Conservation (phyloP, 1,140 invertebrate genomes). For the Brachionus paranguensis region DNA sequence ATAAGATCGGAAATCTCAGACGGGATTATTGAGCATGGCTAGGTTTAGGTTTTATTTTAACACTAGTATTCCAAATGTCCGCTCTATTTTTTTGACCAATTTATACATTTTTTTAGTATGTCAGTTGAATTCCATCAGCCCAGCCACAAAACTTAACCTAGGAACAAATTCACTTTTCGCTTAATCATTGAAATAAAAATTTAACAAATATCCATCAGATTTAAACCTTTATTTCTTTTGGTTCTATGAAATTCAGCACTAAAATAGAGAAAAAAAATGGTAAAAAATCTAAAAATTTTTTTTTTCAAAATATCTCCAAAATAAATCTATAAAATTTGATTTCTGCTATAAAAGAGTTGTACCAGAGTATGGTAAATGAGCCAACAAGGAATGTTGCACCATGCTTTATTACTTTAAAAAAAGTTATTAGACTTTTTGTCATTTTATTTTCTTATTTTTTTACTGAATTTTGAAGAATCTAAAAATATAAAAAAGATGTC, state of each 20-base stretch:
- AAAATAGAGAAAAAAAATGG: not conserved
- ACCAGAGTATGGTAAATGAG: not conserved
- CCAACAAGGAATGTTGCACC: no score
- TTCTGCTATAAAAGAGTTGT: not conserved
- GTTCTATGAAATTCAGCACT: no score
- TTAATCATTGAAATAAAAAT: not conserved
- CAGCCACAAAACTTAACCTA: not conserved
- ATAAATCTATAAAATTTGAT: no score
- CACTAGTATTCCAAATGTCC: not conserved
- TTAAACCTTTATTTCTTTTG: not conserved
- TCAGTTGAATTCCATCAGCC: not conserved
- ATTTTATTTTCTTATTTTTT: no score
- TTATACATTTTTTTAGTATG: not conserved
- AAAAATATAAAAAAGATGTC: no score
- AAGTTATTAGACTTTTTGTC: no score
- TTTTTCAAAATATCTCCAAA: no score
- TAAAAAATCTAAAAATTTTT: not conserved
- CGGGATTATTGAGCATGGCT: not conserved
- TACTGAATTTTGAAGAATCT: no score
- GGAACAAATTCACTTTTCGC: not conserved
- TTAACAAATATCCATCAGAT: not conserved
- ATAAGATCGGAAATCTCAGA: constrained; percentile 24
- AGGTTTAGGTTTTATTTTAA: not conserved
- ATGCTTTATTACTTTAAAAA: no score
- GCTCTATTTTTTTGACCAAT: not conserved